Evolutionary conservation across 1,140 invertebrate species (phyloP), one percentile per base, ranked within the genome.

Genomic region (Achatina immaculata): DNA sequence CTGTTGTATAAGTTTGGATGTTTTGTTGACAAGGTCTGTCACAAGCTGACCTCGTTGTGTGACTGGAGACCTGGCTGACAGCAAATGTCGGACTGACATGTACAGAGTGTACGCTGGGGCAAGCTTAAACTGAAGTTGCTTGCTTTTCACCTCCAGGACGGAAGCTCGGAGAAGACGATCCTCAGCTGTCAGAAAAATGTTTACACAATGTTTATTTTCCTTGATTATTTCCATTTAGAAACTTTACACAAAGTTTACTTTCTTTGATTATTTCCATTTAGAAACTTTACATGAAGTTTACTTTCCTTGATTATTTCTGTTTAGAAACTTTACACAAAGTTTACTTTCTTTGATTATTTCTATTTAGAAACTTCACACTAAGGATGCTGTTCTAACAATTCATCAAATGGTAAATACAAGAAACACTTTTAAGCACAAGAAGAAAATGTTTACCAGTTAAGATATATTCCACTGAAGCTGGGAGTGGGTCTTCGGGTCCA

Each of bases 31-130:
- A 88, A 98, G 95, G 21, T 95, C 94, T 0, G 96, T 97, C 31
- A 99, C 92, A 87, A 96, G 94, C 86, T 97, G 95, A 0, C 97
- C 96, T 68, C 97, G 93, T 90, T 99, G 97, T 40, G 95, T 95
- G 11, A 97, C 96, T 83, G 95, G 95, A 90, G 98, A 98, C 89
- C 97, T 96, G 0, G 96, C 98, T 21, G 96, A 97, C n/a, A 97
- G 96, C 62, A 97, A 94, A 90, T 97, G 97, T 40, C 93, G 94
- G 58, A 96, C 95, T 83, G 96, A 96, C 88, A 99, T 93, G 90
- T 99, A 99, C 3, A 99, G 93, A 0, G 96, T 96, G 90, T 99
- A 99, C 7, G 97, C 97, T 0, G 97, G 97, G 0, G 97, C 96
- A 65, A 99, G 92, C 90, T 93, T 93, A 85, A 93, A 93, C 85